A percentile compares a stretch with the other conserved stretches of the same genome.
Evolutionary conservation across 2,113 vertebrate genomes (phyloP).

Genomic region (Mola mola): DNA sequence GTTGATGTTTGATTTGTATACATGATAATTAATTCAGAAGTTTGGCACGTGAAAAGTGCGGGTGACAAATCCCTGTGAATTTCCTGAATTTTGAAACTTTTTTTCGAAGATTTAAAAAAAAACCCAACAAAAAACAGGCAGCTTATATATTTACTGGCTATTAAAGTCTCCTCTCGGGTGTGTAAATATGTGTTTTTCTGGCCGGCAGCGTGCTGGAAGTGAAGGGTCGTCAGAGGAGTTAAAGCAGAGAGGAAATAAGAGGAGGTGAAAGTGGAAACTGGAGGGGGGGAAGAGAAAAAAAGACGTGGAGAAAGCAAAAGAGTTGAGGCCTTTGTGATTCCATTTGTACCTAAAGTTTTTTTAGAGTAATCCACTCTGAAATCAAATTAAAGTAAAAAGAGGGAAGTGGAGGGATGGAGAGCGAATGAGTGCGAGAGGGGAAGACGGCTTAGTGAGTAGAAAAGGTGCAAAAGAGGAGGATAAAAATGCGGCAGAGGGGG

Average conservation of each 20-base stretch:
- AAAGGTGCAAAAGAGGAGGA: conserved; percentile 17
- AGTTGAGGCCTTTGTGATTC: too few species aligned
- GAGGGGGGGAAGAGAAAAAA: neutral
- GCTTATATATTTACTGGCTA: conserved; percentile 40
- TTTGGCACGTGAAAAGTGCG: too few species aligned
- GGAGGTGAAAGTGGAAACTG: neutral
- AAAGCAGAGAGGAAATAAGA: neutral
- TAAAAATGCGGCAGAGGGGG: conserved; percentile 29
- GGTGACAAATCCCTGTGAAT: neutral
- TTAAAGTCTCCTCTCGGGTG: conserved; percentile 24
- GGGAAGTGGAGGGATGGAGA: conserved; percentile 16
- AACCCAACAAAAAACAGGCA: too few species aligned
- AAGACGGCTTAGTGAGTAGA: conserved; percentile 15
- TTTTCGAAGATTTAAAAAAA: conserved; percentile 24
- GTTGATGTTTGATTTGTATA: too few species aligned
- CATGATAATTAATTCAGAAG: too few species aligned
- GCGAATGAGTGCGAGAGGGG: neutral
- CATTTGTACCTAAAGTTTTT: conserved; percentile 25
- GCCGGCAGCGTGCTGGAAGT: conserved; percentile 11
- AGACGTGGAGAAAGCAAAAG: neutral
- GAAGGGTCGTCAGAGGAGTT: too few species aligned
- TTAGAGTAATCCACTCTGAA: conserved; percentile 19
- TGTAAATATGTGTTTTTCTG: conserved; percentile 48
- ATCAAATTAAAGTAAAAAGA: conserved; percentile 37
- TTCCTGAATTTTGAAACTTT: neutral